Percentiles rank a stretch among this genome's conserved stretches.
phyloP scores from a whole-genome alignment of 2,797 vertebrate genomes.

The Notoglanidium macrostoma region DNA sequence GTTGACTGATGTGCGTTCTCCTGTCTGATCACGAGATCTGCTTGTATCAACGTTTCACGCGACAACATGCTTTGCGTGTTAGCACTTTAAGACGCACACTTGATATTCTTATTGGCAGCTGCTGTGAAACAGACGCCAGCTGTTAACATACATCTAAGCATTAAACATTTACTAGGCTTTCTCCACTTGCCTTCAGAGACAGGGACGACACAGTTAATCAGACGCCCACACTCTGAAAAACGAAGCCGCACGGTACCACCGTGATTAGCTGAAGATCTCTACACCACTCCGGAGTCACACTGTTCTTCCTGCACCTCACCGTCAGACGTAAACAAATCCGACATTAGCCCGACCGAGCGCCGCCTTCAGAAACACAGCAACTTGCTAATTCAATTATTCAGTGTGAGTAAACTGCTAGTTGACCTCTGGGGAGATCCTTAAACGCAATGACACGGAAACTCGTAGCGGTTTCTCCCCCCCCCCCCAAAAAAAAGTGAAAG shows the following conservation, averaged over 20 bases:
- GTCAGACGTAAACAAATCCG: conserved; percentile 38
- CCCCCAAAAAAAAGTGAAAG: neutral
- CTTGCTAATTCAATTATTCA: conserved; percentile 66
- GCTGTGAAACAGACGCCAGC: conserved; percentile 40
- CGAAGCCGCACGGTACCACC: neutral
- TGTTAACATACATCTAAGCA: conserved; percentile 50
- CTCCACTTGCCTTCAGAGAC: conserved; percentile 37
- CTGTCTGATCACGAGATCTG: neutral
- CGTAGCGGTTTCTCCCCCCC: neutral
- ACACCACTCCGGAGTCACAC: neutral
- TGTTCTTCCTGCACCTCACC: neutral
- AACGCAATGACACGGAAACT: conserved; percentile 36
- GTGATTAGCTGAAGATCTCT: neutral
- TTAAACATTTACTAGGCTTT: conserved; percentile 55
- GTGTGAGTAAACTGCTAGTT: conserved; percentile 69
- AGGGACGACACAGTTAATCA: conserved; percentile 52
- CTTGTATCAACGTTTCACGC: neutral
- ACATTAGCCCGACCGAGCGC: conserved; percentile 66
- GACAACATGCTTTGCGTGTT: neutral
- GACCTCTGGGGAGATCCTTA: conserved; percentile 60
- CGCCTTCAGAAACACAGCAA: conserved; percentile 57
- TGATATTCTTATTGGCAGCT: conserved; percentile 23
- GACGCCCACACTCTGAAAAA: conserved; percentile 47
- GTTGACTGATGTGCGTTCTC: neutral
- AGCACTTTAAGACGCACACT: conserved; percentile 14